These are phyloP conservation scores for Osmoderma eremita DNA, from an alignment of 2,888 invertebrate genomes.

Conservation along the genomic window DNA sequence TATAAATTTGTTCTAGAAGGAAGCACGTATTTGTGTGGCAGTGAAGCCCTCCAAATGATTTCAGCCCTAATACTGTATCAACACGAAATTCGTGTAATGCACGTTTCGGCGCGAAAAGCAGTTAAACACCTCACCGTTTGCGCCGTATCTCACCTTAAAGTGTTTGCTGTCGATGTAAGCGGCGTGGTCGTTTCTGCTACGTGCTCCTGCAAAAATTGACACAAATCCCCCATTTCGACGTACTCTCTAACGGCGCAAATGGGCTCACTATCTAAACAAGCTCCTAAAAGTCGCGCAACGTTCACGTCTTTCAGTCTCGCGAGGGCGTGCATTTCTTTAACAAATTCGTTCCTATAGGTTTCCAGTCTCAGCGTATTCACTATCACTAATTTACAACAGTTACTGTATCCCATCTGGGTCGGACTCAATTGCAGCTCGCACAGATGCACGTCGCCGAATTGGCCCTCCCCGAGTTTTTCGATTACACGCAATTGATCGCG, in stretches of 20 bases:
- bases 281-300: conserved; percentile 77
- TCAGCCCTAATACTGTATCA: conserved; percentile 25
- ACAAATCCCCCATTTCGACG: conserved; percentile 81
- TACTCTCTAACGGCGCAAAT: conserved; percentile 82
- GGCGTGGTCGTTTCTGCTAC: conserved; percentile 76
- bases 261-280: conserved; percentile 77
- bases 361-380: conserved; percentile 77
- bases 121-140: conserved; percentile 24
- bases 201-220: conserved; percentile 85
- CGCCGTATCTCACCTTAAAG: conserved; percentile 71
- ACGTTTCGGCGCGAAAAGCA: conserved; percentile 11
- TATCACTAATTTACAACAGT: conserved; percentile 70
- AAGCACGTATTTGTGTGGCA: neutral
- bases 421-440: conserved; percentile 66
- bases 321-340: conserved; percentile 76
- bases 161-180: conserved; percentile 71
- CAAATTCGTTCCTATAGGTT: conserved; percentile 74
- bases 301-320: conserved; percentile 76
- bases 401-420: conserved; percentile 49
- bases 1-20: too few species aligned
- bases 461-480: conserved; percentile 80
- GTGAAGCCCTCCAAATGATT: conserved; percentile 12
- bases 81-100: conserved; percentile 24
- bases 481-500: conserved; percentile 78
- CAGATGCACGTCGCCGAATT: conserved; percentile 79